Base-by-base conservation (phyloP, 2,888 invertebrate species). In the Tachina grossa region DNA sequence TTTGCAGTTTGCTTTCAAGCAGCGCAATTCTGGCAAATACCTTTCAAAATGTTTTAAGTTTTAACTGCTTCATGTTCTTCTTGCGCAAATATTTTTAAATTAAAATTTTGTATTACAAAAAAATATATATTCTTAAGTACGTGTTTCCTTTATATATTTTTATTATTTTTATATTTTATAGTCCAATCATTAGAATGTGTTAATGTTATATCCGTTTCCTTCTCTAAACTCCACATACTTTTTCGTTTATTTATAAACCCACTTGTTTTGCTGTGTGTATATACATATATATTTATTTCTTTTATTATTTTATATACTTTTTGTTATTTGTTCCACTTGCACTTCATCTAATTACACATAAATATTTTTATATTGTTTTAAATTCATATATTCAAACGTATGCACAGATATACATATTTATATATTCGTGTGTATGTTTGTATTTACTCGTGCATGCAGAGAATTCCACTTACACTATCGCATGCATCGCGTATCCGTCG, bases 341-440 rank as follows among this genome's bases (percentile, higher is more conserved):
- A 83, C 83, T 72, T 78, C 53, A 61, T 72, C 83, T 83, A 83
- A 83, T 83, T 83, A 74, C 77, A 83, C 59, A 72, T 66, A 78
- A 77, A 83, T 78, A 68, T 61, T 43, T 59, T 74, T 59, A 59
- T 83, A 83, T 78, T 83, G 77, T 78, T 68, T 71, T 53, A 63
- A 55, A 76, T 80, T 72, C 65, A 80, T 11, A 10, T 31, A 31
- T 11, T 19, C 31, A 31, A 9, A 57, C 51, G 31, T 45, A 55
- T 19, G 14, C 9, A 49, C 47, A 68, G 13, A 57, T 47, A 68
- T 16, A 19, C 13, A 19, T 13, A 43, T 16, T 22, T 16, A 51
- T 16, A 9, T 43, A 13, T 43, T 22, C 11, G 19, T 68, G 14
- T 68, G 31, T 31, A 31, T 31, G 31, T 31, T 3, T 31, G 31